Evolutionary conservation across 1,140 invertebrate species (phyloP).

Genomic region (Chironomus tepperi): DNA sequence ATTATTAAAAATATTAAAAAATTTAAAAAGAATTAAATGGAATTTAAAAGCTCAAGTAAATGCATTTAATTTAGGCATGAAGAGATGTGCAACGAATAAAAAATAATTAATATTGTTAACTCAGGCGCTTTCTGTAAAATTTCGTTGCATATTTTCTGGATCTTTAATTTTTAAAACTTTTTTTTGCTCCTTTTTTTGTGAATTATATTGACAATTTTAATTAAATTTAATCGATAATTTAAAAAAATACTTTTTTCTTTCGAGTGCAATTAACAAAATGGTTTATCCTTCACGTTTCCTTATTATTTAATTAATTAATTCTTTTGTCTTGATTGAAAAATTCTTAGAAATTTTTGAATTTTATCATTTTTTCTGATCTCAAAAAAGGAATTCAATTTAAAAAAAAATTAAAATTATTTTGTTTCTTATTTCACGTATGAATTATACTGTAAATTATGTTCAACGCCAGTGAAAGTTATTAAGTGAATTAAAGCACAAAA

Average conservation of each 20-base stretch:
- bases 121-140: background rate
- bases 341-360: background rate
- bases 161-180: background rate
- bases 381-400: no score
- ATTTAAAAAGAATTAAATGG: background rate
- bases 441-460: no score
- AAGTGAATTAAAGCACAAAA: no score
- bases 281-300: background rate
- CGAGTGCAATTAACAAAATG: background rate
- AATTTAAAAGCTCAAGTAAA: slow-evolving; percentile 1
- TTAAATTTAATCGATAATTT: background rate
- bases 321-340: background rate
- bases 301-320: background rate
- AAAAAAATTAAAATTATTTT: no score
- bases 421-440: no score
- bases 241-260: background rate
- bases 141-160: background rate
- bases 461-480: no score
- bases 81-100: background rate
- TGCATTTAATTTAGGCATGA: background rate
- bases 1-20: background rate
- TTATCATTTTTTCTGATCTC: background rate
- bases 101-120: background rate
- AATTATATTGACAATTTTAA: background rate
- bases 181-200: background rate